phyloP scores from a whole-genome alignment of 2,113 vertebrate genomes.

The Pseudorhombus dupliciocellatus region DNA sequence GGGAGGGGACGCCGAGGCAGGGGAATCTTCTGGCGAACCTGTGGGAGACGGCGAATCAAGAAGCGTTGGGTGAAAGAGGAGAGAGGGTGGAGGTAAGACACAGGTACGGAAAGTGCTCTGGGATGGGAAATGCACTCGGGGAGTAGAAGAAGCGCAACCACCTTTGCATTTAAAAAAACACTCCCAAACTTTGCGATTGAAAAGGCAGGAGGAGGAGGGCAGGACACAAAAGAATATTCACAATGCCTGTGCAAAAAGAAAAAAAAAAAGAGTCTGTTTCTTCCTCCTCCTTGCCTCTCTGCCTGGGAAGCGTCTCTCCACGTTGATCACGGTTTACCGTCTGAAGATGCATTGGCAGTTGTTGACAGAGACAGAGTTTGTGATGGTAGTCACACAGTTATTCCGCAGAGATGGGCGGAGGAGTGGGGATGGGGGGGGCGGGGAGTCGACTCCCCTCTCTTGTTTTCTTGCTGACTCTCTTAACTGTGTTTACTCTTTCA shows the following conservation, averaged over 20 bases:
- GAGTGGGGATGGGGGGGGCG: slow-evolving; percentile 59
- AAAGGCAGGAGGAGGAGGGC: slow-evolving; percentile 71
- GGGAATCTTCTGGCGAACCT: slow-evolving; percentile 57
- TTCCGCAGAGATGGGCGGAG: slow-evolving; percentile 70
- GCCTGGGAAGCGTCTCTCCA: slow-evolving; percentile 66
- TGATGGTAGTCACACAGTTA: slow-evolving; percentile 74
- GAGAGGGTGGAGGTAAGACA: slow-evolving; percentile 2
- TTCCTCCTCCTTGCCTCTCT: slow-evolving; percentile 68
- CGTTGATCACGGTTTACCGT: slow-evolving; percentile 70
- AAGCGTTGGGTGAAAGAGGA: slow-evolving; percentile 40
- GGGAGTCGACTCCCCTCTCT: slow-evolving; percentile 63
- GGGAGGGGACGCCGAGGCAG: slow-evolving; percentile 27
- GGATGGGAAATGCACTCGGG: slow-evolving; percentile 71
- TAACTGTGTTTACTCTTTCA: slow-evolving; percentile 78
- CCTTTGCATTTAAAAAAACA: slow-evolving; percentile 78
- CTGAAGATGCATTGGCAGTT: slow-evolving; percentile 80
- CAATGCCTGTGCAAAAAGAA: slow-evolving; percentile 66
- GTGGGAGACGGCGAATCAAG: slow-evolving; percentile 55
- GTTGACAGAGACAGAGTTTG: slow-evolving; percentile 81
- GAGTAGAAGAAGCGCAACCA: slow-evolving; percentile 71
- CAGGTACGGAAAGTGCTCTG: slow-evolving; percentile 58
- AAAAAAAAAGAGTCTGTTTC: slow-evolving; percentile 51
- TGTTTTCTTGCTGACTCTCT: slow-evolving; percentile 73
- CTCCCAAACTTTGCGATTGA: slow-evolving; percentile 74
- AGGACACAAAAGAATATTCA: slow-evolving; percentile 81